Base-by-base conservation (phyloP, 1,140 invertebrate species). In the Branchinecta lindahli region DNA sequence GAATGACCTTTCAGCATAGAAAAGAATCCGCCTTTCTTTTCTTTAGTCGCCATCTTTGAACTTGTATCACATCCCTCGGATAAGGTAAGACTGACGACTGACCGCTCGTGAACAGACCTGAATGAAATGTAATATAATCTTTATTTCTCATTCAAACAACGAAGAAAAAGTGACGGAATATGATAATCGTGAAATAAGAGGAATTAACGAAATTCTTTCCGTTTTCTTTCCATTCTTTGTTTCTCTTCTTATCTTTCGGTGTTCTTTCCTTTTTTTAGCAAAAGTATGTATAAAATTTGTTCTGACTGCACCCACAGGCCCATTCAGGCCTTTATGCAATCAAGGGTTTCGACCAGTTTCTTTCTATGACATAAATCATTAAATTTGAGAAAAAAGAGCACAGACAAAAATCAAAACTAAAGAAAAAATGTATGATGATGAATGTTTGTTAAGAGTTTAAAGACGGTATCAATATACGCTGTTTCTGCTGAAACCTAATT, bases 1-100 rank as follows among this genome's bases (percentile, higher is more conserved):
- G 52, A 61, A 61, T 61, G 52, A 6, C 52, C 52, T 61, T 61
- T 61, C 52, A 61, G 52, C 52, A 61, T 61, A 61, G 52, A 61
- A 61, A 61, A 61, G 18, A 61, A 61, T 61, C 52, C 52, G 6
- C 52, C 52, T 61, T 61, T 61, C 52, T 61, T 61, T 6, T 61
- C 52, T 20, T 61, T 61, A 61, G 52, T 61, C 12, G 52, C 52
- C 52, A 61, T 61, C 18, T 61, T 61, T 20, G 18, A 61, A 61
- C 12, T 61, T 61, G 18, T 61, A 12, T 15, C 52, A 15, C 52
- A 12, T 15, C 12, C 52, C 18, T 61, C 12, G 18, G 52, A 12
- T 15, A 12, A 12, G 6, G 52, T 15, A 20, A 61, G 18, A 61
- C 18, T 15, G 52, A 61, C 12, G 18, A 61, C 6, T 15, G 12